These are phyloP conservation scores for Corythaeola cristata DNA, from an alignment of 2,113 vertebrate species.

Conservation along the genomic window DNA sequence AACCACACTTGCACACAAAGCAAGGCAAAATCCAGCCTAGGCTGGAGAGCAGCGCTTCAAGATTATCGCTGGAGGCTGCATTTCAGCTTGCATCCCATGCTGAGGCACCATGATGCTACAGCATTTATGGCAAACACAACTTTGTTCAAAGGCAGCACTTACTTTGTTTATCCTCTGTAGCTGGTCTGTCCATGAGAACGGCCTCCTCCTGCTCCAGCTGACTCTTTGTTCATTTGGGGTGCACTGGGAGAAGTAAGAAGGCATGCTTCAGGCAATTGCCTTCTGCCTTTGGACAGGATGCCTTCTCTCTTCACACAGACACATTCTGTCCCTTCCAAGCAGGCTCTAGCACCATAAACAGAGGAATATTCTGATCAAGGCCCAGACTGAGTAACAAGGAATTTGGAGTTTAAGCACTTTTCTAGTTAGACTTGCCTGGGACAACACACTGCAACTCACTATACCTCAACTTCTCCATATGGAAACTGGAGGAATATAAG, in stretches of 20 bases:
- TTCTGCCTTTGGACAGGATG: neutral
- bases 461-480: neutral
- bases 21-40: neutral
- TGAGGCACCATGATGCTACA: neutral
- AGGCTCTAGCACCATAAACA: neutral
- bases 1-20: neutral
- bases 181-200: neutral
- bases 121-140: neutral
- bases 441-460: neutral
- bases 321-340: neutral
- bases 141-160: neutral
- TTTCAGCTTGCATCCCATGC: neutral
- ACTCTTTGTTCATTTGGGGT: neutral
- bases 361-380: neutral
- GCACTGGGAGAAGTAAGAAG: neutral
- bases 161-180: neutral
- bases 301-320: neutral
- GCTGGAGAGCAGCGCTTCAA: neutral
- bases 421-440: neutral
- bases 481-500: neutral
- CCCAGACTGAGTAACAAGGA: neutral
- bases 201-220: neutral
- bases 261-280: neutral
- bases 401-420: neutral
- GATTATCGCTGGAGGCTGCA: neutral